Base-by-base conservation (phyloP, 2,797 vertebrate species). In the Helicolenus hilgendorfi region DNA sequence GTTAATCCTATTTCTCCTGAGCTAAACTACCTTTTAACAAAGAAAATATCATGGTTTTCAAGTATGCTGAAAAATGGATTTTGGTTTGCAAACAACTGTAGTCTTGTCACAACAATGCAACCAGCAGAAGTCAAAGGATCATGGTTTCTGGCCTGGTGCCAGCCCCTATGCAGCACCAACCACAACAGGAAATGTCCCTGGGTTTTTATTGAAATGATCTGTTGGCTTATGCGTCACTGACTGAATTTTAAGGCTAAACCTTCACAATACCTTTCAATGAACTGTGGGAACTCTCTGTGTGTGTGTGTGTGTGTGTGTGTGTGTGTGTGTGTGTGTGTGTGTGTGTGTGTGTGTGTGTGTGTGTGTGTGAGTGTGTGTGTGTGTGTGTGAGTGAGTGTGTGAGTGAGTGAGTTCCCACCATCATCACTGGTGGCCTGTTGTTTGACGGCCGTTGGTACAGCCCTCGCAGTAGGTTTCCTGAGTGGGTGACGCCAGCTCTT, bases 401-500 rank as follows among this genome's bases (percentile, higher is more conserved):
- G n/a, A n/a, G n/a, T 59, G 36, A 5, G 73, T 29, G 62, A 38
- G 69, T 1, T 77, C 95, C 76, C 90, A 99, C 99, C 98, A 94
- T 99, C 98, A 72, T 99, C 98, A 78, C 98, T 99, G 84, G 90
- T 77, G 59, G 95, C 90, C 91, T 99, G 98, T 72, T 98, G 98
- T 92, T 99, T 99, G 86, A 99, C 98, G 33, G 98, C 94, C 24
- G 98, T 98, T 94, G 98, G 97, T 59, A 98, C 98, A 64, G 98
- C 98, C 89, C 98, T 97, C 64, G 98, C 96, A 5, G 98, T 98
- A 22, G 98, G 98, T 89, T 98, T 99, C 95, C 97, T 98, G 73
- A 99, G 95, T 11, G 98, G 99, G 95, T 98, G 98, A 71, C 98
- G 98, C 98, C 98, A 98, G 92, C 98, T 99, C 96, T 99, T 99